Percentiles rank a stretch among this genome's conserved stretches.
Evolutionary conservation across 2,113 vertebrate species (phyloP).

Genomic region (Butastur rufipennis): DNA sequence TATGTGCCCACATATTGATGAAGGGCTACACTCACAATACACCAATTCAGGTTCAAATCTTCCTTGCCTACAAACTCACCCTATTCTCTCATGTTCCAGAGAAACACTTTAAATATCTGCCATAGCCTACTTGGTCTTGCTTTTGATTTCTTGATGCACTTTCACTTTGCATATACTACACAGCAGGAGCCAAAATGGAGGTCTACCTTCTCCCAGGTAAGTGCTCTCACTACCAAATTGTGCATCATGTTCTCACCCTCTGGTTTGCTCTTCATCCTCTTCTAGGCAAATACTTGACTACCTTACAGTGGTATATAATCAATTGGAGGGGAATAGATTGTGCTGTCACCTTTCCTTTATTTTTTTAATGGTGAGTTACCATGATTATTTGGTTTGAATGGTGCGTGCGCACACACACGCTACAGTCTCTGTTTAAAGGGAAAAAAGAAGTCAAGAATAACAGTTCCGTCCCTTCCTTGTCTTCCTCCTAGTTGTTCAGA

Average conservation of each 20-base stretch:
- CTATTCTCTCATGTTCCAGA: not conserved
- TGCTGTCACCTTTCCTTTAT: not conserved
- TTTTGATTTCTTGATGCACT: not conserved
- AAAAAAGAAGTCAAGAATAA: not conserved
- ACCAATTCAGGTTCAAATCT: not conserved
- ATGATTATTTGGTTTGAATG: not conserved
- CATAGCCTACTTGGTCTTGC: not conserved
- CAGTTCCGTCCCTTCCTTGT: not conserved
- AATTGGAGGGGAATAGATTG: not conserved
- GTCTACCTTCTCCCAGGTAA: not conserved
- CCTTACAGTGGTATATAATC: not conserved
- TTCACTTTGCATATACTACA: not conserved
- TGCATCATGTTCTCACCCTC: not conserved
- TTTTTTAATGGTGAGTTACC: not conserved
- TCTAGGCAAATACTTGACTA: not conserved
- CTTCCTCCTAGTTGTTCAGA: not conserved
- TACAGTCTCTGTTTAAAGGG: not conserved
- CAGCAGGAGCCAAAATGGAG: not conserved
- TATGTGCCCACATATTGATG: not conserved
- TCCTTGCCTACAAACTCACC: not conserved
- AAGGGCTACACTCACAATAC: not conserved
- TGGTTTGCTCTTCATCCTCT: not conserved
- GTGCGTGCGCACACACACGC: rapidly evolving
- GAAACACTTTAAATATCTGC: not conserved
- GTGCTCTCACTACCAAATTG: not conserved